Evolutionary conservation across 1,140 invertebrate species (phyloP).

Genomic region (Drosophila sp.): DNA sequence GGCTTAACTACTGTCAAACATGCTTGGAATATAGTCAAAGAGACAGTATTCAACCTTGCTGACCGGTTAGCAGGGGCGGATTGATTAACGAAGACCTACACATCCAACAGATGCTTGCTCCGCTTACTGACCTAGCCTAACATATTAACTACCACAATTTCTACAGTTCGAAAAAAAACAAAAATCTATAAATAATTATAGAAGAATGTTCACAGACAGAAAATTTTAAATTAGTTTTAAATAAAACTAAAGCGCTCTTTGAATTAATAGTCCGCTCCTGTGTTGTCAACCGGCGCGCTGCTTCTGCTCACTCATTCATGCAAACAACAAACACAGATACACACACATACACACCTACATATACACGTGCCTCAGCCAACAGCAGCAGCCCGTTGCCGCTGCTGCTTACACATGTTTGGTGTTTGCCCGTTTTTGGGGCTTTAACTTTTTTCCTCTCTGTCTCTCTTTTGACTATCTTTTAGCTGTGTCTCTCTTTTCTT

Average conservation of each 20-base stretch:
- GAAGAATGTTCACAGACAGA: no score
- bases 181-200: no score
- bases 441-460: constrained; percentile 29
- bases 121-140: no score
- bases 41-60: constrained; percentile 40
- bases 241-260: neutral
- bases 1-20: constrained; percentile 52
- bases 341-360: constrained; percentile 33
- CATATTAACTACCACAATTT: no score
- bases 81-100: neutral
- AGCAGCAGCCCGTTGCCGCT: constrained; percentile 36
- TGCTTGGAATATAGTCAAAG: constrained; percentile 18
- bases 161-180: no score
- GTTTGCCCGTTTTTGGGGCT: constrained; percentile 61
- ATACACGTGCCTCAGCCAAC: constrained; percentile 34
- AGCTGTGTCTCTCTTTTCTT: constrained; percentile 26
- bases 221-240: no score
- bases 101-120: neutral
- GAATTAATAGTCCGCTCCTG: constrained; percentile 13
- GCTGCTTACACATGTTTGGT: constrained; percentile 65
- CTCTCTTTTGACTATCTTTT: constrained; percentile 28
- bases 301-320: constrained; percentile 54
- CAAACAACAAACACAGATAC: constrained; percentile 52
- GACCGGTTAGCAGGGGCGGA: constrained; percentile 49
- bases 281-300: constrained; percentile 23